These are phyloP conservation scores for Drosophila emarginata DNA, from an alignment of 2,888 invertebrate species.

Conservation along the genomic window DNA sequence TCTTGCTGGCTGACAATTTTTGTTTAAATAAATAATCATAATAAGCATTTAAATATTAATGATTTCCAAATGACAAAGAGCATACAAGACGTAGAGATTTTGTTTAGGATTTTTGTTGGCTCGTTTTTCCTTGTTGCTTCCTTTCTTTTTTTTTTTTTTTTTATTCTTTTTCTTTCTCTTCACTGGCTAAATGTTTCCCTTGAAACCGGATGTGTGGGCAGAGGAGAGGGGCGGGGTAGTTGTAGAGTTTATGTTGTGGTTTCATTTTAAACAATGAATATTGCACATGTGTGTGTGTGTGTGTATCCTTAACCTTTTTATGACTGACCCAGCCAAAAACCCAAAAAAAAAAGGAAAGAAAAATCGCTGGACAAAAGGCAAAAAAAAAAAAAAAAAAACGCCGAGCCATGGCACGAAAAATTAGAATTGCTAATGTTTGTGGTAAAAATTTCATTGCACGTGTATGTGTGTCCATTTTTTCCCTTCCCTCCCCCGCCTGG, in stretches of 20 bases:
- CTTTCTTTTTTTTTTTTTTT: not conserved
- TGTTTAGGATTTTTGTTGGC: not conserved
- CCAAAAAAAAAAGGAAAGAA: slow-evolving; percentile 40
- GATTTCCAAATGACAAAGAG: slow-evolving; percentile 45
- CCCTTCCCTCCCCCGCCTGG: slow-evolving; percentile 13
- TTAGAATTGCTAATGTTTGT: slow-evolving; percentile 70
- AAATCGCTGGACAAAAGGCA: slow-evolving; percentile 25
- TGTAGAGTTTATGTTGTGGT: slow-evolving; percentile 51
- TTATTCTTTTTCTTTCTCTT: slow-evolving; percentile 18
- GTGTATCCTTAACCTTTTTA: slow-evolving; percentile 63
- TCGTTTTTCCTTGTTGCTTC: not conserved
- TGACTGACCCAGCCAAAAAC: slow-evolving; percentile 64
- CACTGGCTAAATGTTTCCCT: slow-evolving; percentile 65
- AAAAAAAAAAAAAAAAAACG: not conserved
- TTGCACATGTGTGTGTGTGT: slow-evolving; percentile 25
- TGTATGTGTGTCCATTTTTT: slow-evolving; percentile 13
- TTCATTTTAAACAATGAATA: slow-evolving; percentile 69
- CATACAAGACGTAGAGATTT: slow-evolving; percentile 1
- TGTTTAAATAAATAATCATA: slow-evolving; percentile 2
- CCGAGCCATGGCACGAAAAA: slow-evolving; percentile 60
- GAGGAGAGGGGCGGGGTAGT: slow-evolving; percentile 3
- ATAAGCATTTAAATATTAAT: slow-evolving; percentile 40
- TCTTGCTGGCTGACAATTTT: not conserved
- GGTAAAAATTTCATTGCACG: slow-evolving; percentile 57
- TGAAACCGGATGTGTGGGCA: slow-evolving; percentile 59